phyloP scores from a whole-genome alignment of 2,113 vertebrate genomes.

The Lasiurus borealis region DNA sequence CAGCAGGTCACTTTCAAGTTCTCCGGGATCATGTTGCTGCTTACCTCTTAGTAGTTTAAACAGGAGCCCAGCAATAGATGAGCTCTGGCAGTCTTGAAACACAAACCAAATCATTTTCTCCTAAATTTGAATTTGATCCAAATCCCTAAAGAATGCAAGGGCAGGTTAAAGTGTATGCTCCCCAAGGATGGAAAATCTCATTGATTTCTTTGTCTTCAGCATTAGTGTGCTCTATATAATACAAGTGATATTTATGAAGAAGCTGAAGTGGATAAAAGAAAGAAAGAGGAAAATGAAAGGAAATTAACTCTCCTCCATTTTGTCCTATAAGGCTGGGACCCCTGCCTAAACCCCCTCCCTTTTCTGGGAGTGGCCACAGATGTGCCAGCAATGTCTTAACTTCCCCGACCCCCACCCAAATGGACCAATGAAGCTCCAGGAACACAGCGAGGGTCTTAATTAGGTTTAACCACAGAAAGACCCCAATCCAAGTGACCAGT shows the following conservation, averaged over 20 bases:
- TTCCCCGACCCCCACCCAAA: too few species aligned
- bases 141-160: neutral
- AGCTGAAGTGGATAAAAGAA: neutral
- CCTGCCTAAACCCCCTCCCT: too few species aligned
- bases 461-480: too few species aligned
- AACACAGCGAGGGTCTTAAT: too few species aligned
- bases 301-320: too few species aligned
- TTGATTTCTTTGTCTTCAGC: neutral
- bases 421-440: too few species aligned
- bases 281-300: neutral
- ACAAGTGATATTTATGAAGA: neutral
- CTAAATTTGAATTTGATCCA: neutral
- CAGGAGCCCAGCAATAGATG: conserved; percentile 33
- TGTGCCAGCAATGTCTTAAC: too few species aligned
- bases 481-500: too few species aligned
- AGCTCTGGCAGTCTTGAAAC: conserved; percentile 56
- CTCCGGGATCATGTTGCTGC: conserved; percentile 53
- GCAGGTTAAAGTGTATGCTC: neutral
- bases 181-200: neutral
- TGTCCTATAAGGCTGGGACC: too few species aligned
- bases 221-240: neutral
- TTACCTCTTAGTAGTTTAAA: conserved; percentile 64
- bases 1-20: conserved; percentile 22
- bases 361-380: too few species aligned
- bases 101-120: conserved; percentile 69